phyloP scores from a whole-genome alignment of 2,888 invertebrate genomes.

The Priocnemis perturbator region DNA sequence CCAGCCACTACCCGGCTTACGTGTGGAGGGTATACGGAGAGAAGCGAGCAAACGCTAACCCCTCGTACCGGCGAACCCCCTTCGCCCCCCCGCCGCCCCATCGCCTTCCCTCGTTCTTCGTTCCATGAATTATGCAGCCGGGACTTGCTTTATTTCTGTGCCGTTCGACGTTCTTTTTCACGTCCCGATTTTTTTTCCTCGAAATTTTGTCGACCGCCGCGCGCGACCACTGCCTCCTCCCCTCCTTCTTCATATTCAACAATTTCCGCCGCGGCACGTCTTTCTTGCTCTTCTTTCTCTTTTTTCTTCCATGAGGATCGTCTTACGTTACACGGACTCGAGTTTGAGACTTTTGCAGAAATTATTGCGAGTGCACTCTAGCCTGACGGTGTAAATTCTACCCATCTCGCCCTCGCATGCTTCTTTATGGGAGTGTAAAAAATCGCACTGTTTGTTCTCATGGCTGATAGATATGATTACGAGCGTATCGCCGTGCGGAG shows the following conservation, averaged over 20 bases:
- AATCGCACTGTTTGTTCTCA: too few relatives aligned
- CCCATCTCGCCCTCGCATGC: too few relatives aligned
- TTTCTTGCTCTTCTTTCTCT: neutral
- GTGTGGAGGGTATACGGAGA: conserved; percentile 25
- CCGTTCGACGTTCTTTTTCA: conserved; percentile 5
- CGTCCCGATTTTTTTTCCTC: conserved; percentile 1
- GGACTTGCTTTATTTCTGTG: conserved; percentile 50
- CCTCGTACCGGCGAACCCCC: conserved; percentile 4
- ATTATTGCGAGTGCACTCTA: too few relatives aligned
- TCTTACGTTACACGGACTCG: too few relatives aligned
- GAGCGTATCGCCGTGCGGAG: too few relatives aligned
- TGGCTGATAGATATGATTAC: too few relatives aligned
- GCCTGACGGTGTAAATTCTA: too few relatives aligned
- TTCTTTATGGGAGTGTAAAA: too few relatives aligned
- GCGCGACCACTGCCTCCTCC: neutral
- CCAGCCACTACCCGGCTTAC: conserved; percentile 24
- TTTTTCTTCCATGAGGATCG: too few relatives aligned
- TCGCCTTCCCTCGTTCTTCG: conserved; percentile 41
- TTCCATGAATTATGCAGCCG: conserved; percentile 63
- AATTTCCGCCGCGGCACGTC: neutral
- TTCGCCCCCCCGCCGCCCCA: conserved; percentile 29
- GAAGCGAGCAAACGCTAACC: conserved; percentile 36
- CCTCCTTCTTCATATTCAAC: neutral
- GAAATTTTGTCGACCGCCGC: neutral
- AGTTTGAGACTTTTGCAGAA: too few relatives aligned